Percentiles rank a stretch among this genome's conserved stretches.
Evolutionary conservation across 2,797 vertebrate species (phyloP).

Genomic region (Paguma larvata): DNA sequence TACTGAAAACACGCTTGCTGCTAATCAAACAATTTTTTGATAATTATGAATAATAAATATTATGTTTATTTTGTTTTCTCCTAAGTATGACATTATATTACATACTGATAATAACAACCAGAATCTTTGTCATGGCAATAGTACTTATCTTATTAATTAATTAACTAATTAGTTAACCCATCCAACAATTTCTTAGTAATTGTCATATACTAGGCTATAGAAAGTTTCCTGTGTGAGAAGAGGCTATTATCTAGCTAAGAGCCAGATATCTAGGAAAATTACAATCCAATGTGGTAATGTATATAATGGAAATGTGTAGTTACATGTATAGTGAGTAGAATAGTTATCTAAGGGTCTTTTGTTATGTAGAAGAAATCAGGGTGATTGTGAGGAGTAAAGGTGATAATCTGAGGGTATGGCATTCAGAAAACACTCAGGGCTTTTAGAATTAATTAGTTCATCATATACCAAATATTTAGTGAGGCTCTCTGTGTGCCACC

Average conservation of each 20-base stretch:
- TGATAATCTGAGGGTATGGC: neutral
- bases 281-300: neutral
- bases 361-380: neutral
- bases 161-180: neutral
- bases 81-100: neutral
- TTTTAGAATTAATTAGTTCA: neutral
- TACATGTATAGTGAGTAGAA: neutral
- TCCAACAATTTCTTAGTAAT: neutral
- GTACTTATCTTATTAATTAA: neutral
- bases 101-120: neutral
- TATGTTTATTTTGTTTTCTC: neutral
- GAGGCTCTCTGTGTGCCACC: neutral
- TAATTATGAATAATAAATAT: slow-evolving; percentile 6
- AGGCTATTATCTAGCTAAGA: neutral
- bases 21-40: neutral
- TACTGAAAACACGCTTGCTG: neutral
- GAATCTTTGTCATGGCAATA: neutral
- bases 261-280: neutral
- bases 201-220: neutral
- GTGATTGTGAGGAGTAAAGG: neutral
- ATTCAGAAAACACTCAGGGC: neutral
- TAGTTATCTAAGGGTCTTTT: neutral
- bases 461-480: neutral
- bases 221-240: neutral
- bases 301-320: neutral